Percentiles rank a stretch among this genome's conserved stretches.
These are phyloP conservation scores for Falco punctatus DNA, from an alignment of 2,113 vertebrate species.

Conservation along the genomic window DNA sequence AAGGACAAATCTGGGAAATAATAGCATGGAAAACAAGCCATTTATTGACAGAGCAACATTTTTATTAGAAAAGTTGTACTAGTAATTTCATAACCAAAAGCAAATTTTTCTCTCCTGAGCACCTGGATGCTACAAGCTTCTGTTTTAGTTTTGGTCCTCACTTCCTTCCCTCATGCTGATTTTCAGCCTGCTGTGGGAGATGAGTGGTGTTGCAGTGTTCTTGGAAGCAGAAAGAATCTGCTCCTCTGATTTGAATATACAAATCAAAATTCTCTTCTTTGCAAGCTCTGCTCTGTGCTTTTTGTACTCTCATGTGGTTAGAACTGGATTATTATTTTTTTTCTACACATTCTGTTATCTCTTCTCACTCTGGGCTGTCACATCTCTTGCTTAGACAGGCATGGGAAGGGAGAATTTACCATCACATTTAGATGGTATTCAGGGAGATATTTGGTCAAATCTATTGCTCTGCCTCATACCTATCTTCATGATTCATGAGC, in stretches of 20 bases:
- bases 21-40: neutral
- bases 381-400: neutral
- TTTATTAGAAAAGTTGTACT: neutral
- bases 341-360: constrained; percentile 27
- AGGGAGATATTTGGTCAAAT: constrained; percentile 26
- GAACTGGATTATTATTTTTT: constrained; percentile 48
- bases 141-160: constrained; percentile 14
- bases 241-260: constrained; percentile 29
- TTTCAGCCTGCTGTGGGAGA: constrained; percentile 42
- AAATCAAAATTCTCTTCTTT: constrained; percentile 27
- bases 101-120: neutral
- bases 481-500: neutral
- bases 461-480: neutral
- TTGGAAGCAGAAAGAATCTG: constrained; percentile 24
- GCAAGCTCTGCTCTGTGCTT: neutral
- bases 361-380: constrained; percentile 14
- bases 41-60: neutral
- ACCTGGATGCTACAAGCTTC: neutral
- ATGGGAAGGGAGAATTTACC: neutral
- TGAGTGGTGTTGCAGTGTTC: neutral
- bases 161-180: constrained; percentile 6
- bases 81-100: neutral
- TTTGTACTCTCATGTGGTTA: neutral
- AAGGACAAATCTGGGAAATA: neutral
- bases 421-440: neutral